A percentile compares a stretch with the other conserved stretches of the same genome.
Evolutionary conservation across 2,113 vertebrate species (phyloP).

Genomic region (Ptilonorhynchus violaceus): DNA sequence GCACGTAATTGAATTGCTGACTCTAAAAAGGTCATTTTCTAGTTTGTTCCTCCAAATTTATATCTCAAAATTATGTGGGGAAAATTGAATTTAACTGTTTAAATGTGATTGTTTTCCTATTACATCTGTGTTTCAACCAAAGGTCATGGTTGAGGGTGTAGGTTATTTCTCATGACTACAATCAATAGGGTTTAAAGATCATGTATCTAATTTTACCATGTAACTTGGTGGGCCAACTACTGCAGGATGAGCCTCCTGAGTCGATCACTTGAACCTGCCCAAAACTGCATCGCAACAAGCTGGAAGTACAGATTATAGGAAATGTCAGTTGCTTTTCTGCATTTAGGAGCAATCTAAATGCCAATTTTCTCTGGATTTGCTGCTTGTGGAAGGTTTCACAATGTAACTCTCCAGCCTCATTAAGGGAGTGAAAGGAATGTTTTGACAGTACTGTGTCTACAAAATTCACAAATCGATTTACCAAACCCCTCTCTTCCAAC

Average conservation of each 20-base stretch:
- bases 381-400: slow-evolving; percentile 56
- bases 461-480: slow-evolving; percentile 70
- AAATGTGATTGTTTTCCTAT: slow-evolving; percentile 57
- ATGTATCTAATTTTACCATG: slow-evolving; percentile 61
- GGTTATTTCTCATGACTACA: slow-evolving; percentile 60
- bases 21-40: slow-evolving; percentile 57
- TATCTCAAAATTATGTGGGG: slow-evolving; percentile 52
- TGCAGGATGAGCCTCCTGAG: slow-evolving; percentile 38
- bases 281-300: slow-evolving; percentile 69
- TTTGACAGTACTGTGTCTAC: slow-evolving; percentile 69
- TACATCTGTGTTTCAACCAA: slow-evolving; percentile 53
- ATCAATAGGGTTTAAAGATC: slow-evolving; percentile 73
- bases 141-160: slow-evolving; percentile 48
- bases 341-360: slow-evolving; percentile 65
- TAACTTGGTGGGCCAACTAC: slow-evolving; percentile 46
- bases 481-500: slow-evolving; percentile 76
- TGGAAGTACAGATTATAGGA: slow-evolving; percentile 70
- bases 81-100: slow-evolving; percentile 57
- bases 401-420: slow-evolving; percentile 57
- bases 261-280: slow-evolving; percentile 65
- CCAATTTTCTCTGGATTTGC: slow-evolving; percentile 76
- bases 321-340: slow-evolving; percentile 73
- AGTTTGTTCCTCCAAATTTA: slow-evolving; percentile 57
- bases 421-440: slow-evolving; percentile 57
- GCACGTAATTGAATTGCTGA: slow-evolving; percentile 35